Evolutionary conservation across 2,797 vertebrate genomes (phyloP), one percentile per base, ranked within the genome.

Genomic region (Gallinago stenura): DNA sequence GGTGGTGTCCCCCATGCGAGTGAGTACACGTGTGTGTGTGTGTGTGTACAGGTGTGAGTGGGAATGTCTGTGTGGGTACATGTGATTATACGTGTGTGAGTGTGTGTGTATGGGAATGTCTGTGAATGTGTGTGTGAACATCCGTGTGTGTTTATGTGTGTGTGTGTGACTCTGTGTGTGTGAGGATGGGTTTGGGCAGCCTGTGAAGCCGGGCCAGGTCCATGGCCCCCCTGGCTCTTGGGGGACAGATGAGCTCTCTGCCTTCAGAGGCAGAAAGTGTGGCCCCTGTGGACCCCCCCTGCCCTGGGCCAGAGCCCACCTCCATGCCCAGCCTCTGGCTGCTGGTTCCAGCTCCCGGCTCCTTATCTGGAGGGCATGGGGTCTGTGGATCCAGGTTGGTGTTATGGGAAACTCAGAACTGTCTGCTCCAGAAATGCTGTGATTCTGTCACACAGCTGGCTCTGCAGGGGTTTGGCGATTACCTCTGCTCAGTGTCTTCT

Each of bases 1-100:
- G 50, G 30, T 43, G 28, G 26, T 76, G 6, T 4, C 0, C 0
- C 2, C 4, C 0, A 0, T 9, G 39, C 3, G 18, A 18, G 51
- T 33, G 51, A 25, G 5, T 10, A 22, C 10, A 30, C 9, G 9
- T 30, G 6, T 28, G 50, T 26, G 26, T 6, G 37, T 41, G 51
- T n/a, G 50, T 9, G 51, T 30, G n/a, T 28, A 17, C n/a, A 21
- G 19, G 37, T 17, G 5, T 43, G 43, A 21, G 37, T 21, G 78
- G 53, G 45, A 39, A 66, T 11, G 19, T 26, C 5, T 3, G 6
- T 41, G 45, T 26, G 24, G 8, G 37, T 37, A 15, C 15, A 17
- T 25, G 57, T 30, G 51, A 53, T 12, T 31, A 53, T 18, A 53
- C 16, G 1, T 30, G 28, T 46, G 46, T 46, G 46, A 22, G 21